phyloP scores from a whole-genome alignment of 2,797 vertebrate species.

The Mormyrus proboscirostris region DNA sequence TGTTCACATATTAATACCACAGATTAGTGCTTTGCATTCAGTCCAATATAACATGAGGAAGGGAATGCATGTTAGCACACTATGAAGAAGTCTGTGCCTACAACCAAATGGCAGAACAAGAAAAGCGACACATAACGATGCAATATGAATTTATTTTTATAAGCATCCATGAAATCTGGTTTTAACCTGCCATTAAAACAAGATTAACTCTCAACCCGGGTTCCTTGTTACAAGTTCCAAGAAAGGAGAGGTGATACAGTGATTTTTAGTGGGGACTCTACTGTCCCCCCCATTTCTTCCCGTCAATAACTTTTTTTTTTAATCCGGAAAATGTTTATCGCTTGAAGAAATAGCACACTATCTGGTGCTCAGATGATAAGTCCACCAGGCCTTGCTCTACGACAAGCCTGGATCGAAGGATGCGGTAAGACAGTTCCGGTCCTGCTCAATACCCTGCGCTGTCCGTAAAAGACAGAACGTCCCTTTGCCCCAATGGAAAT shows the following conservation, averaged over 20 bases:
- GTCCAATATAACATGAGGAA: slow-evolving; percentile 42
- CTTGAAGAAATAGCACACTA: neutral
- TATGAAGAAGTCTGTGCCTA: neutral
- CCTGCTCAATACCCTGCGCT: neutral
- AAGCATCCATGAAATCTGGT: neutral
- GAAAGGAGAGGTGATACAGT: neutral
- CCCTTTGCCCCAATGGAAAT: neutral
- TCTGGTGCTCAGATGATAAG: neutral
- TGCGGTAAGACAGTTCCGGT: neutral
- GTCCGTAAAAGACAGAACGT: neutral
- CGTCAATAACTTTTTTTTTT: slow-evolving; percentile 64
- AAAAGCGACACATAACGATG: neutral
- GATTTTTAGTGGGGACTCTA: neutral
- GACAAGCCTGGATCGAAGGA: neutral
- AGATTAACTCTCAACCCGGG: neutral
- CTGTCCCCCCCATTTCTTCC: slow-evolving; percentile 52
- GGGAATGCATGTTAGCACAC: neutral
- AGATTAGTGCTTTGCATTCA: slow-evolving; percentile 49
- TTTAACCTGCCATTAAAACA: neutral
- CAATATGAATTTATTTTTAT: neutral
- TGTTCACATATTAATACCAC: slow-evolving; percentile 61
- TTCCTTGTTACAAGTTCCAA: neutral
- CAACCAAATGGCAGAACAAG: neutral
- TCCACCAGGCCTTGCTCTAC: neutral
- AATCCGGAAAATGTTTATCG: slow-evolving; percentile 56